phyloP scores from a whole-genome alignment of 2,797 vertebrate species.

The Chelon labrosus region DNA sequence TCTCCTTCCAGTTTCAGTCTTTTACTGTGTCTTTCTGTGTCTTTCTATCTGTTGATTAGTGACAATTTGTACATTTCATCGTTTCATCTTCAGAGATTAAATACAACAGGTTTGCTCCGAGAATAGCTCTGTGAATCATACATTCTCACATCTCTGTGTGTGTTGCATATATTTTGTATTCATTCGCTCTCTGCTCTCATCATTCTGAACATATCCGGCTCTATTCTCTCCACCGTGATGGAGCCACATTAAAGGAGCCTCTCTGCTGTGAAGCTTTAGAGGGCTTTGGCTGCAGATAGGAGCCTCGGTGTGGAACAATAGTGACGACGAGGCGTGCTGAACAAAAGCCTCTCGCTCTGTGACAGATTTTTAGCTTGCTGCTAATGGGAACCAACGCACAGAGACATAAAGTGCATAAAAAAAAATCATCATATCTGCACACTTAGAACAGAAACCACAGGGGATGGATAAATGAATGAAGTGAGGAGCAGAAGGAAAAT shows the following conservation, averaged over 20 bases:
- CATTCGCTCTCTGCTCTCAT: background rate
- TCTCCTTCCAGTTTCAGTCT: no score
- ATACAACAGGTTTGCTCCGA: slow-evolving; percentile 11
- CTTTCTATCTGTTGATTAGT: background rate
- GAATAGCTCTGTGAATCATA: slow-evolving; percentile 11
- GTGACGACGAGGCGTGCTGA: slow-evolving; percentile 12
- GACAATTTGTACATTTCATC: background rate
- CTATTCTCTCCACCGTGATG: background rate
- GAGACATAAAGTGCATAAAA: slow-evolving; percentile 20
- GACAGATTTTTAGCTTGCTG: slow-evolving; percentile 32
- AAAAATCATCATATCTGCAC: slow-evolving; percentile 36
- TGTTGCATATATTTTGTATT: background rate
- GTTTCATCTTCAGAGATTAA: background rate
- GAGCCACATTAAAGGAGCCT: slow-evolving; percentile 9
- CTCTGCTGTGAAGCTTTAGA: slow-evolving; percentile 2
- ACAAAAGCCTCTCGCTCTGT: slow-evolving; percentile 39
- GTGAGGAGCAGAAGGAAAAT: background rate
- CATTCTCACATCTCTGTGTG: background rate
- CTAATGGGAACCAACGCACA: slow-evolving; percentile 47
- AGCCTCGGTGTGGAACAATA: slow-evolving; percentile 20
- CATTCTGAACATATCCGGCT: background rate
- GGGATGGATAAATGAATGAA: slow-evolving; percentile 42
- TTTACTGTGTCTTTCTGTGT: background rate
- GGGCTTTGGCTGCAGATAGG: slow-evolving; percentile 8
- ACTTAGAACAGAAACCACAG: slow-evolving; percentile 42